phyloP scores from a whole-genome alignment of 92 coral and sea anemone genomes.

The Porites cylindrica region DNA sequence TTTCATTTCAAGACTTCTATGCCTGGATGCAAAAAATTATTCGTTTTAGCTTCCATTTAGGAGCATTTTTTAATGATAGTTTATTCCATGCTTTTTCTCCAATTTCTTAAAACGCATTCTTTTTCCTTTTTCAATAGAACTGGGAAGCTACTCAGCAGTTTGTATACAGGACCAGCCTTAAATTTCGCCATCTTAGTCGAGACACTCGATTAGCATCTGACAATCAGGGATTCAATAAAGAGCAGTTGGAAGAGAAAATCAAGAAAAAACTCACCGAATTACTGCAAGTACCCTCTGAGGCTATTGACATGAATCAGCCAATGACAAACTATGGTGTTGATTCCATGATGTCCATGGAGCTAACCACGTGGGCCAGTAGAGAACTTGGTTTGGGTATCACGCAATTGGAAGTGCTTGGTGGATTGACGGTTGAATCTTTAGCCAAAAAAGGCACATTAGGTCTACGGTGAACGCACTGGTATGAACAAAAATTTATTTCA shows the following conservation, averaged over 20 bases:
- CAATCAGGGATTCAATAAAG: not conserved
- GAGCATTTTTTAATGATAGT: no score
- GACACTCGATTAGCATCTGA: not conserved
- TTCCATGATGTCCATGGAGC: slow-evolving; percentile 7
- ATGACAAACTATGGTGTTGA: slow-evolving; percentile 6
- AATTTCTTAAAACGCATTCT: no score
- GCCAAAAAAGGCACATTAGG: not conserved
- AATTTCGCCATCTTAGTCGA: not conserved
- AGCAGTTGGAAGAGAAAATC: not conserved
- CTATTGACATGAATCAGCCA: not conserved
- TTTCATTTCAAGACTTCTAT: no score
- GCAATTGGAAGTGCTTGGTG: slow-evolving; percentile 1
- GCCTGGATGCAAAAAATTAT: no score
- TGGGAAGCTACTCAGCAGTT: slow-evolving; percentile 10
- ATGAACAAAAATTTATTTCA: no score
- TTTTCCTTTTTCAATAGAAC: not conserved
- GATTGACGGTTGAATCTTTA: not conserved
- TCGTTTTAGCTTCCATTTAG: no score
- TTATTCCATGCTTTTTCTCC: not conserved
- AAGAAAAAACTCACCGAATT: not conserved
- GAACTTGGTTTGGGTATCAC: slow-evolving; percentile 1
- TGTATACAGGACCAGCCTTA: not conserved
- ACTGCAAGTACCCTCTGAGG: not conserved
- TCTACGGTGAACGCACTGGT: not conserved
- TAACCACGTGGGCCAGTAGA: not conserved